Conservation (phyloP, 2,113 vertebrate species). For the Tursiops truncatus region DNA sequence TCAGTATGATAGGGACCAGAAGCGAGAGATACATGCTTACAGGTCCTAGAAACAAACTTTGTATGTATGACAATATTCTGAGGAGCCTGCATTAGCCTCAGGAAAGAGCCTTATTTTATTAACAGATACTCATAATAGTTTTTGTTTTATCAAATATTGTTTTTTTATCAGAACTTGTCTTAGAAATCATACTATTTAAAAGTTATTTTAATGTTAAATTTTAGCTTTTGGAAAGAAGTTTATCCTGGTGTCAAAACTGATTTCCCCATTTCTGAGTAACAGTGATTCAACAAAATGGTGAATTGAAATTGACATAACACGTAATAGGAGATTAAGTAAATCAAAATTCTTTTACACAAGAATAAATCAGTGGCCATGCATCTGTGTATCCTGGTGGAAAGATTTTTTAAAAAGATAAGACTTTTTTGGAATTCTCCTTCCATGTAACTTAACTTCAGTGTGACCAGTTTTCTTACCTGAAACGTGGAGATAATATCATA, state of each 20-base stretch:
- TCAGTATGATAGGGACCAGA: neutral
- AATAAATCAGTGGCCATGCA: neutral
- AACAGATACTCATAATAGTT: neutral
- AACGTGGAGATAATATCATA: neutral
- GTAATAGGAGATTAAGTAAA: neutral
- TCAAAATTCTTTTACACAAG: neutral
- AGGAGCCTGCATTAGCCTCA: neutral
- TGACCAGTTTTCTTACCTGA: neutral
- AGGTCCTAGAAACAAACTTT: neutral
- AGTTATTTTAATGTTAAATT: neutral
- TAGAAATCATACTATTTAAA: neutral
- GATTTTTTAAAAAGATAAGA: neutral
- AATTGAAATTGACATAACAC: neutral
- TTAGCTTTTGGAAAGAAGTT: neutral
- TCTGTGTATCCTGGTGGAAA: neutral
- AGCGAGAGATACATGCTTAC: neutral
- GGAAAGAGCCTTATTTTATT: neutral
- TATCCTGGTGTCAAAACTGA: neutral
- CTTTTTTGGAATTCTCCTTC: neutral
- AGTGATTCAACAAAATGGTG: neutral
- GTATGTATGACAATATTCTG: neutral
- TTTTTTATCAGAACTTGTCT: neutral
- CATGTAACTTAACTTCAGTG: neutral
- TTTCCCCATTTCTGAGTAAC: neutral
- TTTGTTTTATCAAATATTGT: neutral